phyloP scores from a whole-genome alignment of 2,113 vertebrate genomes.

The Mobula birostris region DNA sequence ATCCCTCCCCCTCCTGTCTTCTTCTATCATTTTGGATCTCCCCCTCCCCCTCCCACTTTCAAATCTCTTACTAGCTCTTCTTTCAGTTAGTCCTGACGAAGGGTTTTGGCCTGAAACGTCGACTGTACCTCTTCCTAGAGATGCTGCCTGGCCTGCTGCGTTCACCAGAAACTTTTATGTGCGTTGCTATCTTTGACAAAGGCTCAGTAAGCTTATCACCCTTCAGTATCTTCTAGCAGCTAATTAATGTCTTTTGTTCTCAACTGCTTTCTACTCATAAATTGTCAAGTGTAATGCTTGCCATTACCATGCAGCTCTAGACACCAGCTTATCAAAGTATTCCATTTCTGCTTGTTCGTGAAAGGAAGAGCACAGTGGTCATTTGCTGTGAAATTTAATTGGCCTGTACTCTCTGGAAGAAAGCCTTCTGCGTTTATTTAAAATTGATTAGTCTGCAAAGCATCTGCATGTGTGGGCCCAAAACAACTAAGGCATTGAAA shows the following conservation, averaged over 20 bases:
- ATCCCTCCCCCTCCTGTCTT: too few species aligned
- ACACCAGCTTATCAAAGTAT: constrained; percentile 9
- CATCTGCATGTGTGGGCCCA: constrained; percentile 46
- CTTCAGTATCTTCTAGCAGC: not conserved
- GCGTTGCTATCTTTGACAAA: not conserved
- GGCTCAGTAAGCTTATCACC: not conserved
- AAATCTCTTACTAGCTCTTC: too few species aligned
- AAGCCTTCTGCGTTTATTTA: constrained; percentile 39
- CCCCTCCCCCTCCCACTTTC: too few species aligned
- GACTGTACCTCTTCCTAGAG: too few species aligned
- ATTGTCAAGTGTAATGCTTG: constrained; percentile 41
- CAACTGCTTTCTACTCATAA: not conserved
- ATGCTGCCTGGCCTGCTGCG: too few species aligned
- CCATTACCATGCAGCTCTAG: constrained; percentile 15
- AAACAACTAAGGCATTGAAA: constrained; percentile 45
- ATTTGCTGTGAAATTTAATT: constrained; percentile 39
- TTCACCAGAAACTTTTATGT: too few species aligned
- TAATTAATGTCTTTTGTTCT: constrained; percentile 12
- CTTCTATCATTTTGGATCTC: too few species aligned
- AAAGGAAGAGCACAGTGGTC: not conserved
- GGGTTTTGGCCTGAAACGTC: too few species aligned
- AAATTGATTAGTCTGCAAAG: constrained; percentile 46
- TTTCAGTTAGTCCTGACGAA: too few species aligned
- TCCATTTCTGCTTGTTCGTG: constrained; percentile 24
- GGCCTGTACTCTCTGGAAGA: constrained; percentile 42